Conservation (phyloP, 2,113 vertebrate species). For the Ailuropoda melanoleuca region DNA sequence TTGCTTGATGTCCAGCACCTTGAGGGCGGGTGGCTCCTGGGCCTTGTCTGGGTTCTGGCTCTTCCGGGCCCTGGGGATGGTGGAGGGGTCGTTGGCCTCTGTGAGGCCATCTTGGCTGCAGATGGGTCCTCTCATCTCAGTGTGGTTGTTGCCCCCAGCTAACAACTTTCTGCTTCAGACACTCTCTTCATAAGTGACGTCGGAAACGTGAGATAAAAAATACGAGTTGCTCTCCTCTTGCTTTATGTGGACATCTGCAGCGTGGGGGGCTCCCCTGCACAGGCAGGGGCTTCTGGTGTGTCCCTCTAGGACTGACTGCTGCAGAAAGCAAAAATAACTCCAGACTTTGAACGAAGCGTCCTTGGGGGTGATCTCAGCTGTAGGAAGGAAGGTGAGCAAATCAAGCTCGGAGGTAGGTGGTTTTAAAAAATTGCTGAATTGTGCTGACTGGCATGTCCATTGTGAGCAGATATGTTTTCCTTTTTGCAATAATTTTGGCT, state of each 20-base stretch:
- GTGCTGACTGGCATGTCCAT: slow-evolving; percentile 69
- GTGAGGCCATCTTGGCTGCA: neutral
- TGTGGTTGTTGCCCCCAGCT: neutral
- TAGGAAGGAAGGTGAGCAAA: neutral
- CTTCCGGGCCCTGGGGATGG: neutral
- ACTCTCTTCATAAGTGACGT: accelerated
- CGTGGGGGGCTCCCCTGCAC: neutral
- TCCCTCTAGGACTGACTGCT: neutral
- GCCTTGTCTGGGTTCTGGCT: neutral
- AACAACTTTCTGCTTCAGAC: no score
- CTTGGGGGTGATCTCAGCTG: accelerated
- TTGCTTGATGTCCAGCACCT: accelerated
- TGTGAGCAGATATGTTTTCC: neutral
- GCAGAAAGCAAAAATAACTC: neutral
- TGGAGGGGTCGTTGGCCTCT: neutral
- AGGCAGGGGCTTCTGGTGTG: neutral
- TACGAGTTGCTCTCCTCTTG: accelerated
- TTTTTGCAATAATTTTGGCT: slow-evolving; percentile 44
- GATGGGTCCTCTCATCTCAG: accelerated
- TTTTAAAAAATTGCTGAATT: neutral
- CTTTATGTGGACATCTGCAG: neutral
- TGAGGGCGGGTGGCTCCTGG: neutral
- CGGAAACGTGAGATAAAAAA: neutral
- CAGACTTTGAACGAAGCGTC: neutral
- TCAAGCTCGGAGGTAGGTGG: neutral